phyloP scores from a whole-genome alignment of 2,888 invertebrate species.

The Elgonia sp. region DNA sequence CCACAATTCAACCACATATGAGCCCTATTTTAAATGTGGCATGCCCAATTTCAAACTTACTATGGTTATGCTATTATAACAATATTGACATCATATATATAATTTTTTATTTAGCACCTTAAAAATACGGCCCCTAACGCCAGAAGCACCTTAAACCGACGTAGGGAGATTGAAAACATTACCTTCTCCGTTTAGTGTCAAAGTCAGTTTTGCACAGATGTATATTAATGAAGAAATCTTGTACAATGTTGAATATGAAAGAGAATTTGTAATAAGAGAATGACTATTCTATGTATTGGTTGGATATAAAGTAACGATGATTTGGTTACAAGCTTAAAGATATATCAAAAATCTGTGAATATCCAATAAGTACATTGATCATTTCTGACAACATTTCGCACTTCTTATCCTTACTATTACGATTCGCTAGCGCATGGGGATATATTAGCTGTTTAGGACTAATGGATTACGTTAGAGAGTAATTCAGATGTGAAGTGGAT shows the following conservation, averaged over 20 bases:
- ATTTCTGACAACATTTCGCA: slow-evolving; percentile 80
- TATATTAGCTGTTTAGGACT: slow-evolving; percentile 86
- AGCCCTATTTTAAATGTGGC: too few species aligned
- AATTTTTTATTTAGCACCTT: too few species aligned
- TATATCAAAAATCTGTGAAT: slow-evolving; percentile 61
- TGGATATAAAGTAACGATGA: slow-evolving; percentile 36
- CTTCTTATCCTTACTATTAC: slow-evolving; percentile 44
- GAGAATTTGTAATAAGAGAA: slow-evolving; percentile 26
- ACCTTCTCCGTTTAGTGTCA: slow-evolving; percentile 21
- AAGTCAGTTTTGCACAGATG: slow-evolving; percentile 4
- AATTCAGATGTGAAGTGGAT: slow-evolving; percentile 87
- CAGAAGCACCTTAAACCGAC: background rate
- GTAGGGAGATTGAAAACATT: slow-evolving; percentile 7
- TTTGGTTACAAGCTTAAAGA: slow-evolving; percentile 63
- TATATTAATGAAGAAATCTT: slow-evolving; percentile 24
- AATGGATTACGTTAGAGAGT: slow-evolving; percentile 86
- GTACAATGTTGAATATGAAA: slow-evolving; percentile 14
- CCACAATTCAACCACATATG: too few species aligned
- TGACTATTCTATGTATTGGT: slow-evolving; percentile 1
- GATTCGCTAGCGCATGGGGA: slow-evolving; percentile 74
- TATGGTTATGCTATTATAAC: too few species aligned
- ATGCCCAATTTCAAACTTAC: too few species aligned
- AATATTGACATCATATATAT: too few species aligned
- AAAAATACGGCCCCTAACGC: too few species aligned
- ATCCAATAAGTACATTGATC: slow-evolving; percentile 77